phyloP scores from a whole-genome alignment of 2,113 vertebrate species.

The Urocynchramus pylzowi region DNA sequence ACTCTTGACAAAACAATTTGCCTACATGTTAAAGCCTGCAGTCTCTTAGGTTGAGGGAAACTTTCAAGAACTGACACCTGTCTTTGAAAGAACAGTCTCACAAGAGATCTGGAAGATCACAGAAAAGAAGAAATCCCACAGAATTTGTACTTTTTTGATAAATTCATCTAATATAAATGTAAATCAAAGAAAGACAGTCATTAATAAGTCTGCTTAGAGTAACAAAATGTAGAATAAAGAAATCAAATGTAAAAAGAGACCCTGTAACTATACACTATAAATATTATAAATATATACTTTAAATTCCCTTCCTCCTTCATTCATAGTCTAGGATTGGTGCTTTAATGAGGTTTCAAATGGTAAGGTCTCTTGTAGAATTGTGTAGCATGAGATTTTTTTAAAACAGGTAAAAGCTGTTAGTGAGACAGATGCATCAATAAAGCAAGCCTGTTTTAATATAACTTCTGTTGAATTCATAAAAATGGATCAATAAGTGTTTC shows the following conservation, averaged over 20 bases:
- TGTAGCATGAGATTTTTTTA: neutral
- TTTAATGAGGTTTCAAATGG: neutral
- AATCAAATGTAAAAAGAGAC: neutral
- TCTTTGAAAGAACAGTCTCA: neutral
- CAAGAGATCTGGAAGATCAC: neutral
- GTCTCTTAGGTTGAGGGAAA: neutral
- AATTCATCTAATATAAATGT: neutral
- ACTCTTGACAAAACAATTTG: neutral
- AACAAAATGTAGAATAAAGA: neutral
- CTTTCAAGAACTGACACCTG: neutral
- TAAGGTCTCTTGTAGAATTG: neutral
- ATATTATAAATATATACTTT: neutral
- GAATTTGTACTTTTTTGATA: neutral
- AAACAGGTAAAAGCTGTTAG: neutral
- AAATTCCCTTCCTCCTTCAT: neutral
- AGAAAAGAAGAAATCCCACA: neutral
- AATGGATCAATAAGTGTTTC: neutral
- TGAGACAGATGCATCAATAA: neutral
- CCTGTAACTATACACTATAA: fast-evolving
- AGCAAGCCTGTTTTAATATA: neutral
- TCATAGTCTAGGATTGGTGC: neutral
- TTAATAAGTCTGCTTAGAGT: neutral
- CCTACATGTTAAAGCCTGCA: neutral
- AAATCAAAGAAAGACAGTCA: neutral
- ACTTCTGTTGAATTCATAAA: neutral